Evolutionary conservation across 2,797 vertebrate genomes (phyloP).

Genomic region (Neosalanx taihuensis): DNA sequence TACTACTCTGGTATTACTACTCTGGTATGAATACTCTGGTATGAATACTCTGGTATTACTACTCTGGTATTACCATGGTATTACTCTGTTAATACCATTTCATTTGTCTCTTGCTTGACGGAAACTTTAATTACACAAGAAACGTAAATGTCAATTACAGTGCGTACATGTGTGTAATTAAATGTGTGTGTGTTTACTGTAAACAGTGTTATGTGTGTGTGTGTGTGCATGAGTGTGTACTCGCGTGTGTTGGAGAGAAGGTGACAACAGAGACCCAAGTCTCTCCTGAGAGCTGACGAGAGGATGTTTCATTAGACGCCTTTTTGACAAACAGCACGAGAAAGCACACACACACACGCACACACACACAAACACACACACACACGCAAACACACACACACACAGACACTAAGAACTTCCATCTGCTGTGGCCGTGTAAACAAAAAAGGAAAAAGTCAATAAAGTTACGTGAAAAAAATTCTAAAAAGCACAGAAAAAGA

Average conservation of each 20-base stretch:
- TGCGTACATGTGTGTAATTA: no score
- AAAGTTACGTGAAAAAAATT: background rate
- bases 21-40: no score
- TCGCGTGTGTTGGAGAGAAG: background rate
- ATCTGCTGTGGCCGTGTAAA: conserved; percentile 52
- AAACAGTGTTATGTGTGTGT: background rate
- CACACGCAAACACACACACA: background rate
- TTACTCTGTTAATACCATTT: no score
- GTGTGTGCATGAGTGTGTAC: conserved; percentile 23
- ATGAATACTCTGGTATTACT: no score
- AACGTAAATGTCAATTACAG: no score
- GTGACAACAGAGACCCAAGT: conserved; percentile 54
- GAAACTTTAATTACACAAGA: no score
- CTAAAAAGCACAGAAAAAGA: background rate
- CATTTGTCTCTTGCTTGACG: no score
- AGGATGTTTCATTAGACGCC: conserved; percentile 53
- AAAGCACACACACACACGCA: conserved; percentile 16
- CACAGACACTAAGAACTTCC: conserved; percentile 38
- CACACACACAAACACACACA: background rate
- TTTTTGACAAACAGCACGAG: background rate
- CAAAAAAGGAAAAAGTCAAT: conserved; percentile 30
- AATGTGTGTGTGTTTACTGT: no score
- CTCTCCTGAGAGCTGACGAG: conserved; percentile 70
- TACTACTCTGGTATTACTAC: no score
- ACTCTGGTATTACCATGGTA: no score